Evolutionary conservation across 2,113 vertebrate species (phyloP), one percentile per base, ranked within the genome.

Genomic region (Danio rerio): DNA sequence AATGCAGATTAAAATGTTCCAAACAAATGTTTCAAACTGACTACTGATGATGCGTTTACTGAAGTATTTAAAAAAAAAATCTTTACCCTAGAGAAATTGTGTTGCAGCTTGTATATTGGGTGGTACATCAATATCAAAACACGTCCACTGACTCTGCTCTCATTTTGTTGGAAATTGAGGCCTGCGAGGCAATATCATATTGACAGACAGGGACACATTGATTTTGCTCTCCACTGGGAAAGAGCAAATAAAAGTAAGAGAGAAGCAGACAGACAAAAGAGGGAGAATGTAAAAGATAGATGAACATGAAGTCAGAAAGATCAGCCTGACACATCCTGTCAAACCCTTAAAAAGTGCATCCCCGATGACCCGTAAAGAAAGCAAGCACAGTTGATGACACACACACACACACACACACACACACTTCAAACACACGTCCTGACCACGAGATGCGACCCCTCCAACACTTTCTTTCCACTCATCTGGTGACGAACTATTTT

Each of bases 401-500:
- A 79, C 86, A 89, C 87, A 31, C 5, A 83, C 89, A 89, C 76
- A 79, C 86, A 89, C 87, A 31, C 5, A 53, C 47, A 52, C 58
- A 78, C 75, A 78, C 21, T 84, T 90, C 84, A 87, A 86, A 83
- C 84, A 77, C 83, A 65, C 72, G 83, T 86, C 5, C 87, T 78
- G 86, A 43, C 87, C 78, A 87, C 87, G 87, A 73, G 84, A 81
- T 85, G 55, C 80, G 87, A 87, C 74, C 89, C 71, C 56, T 84
- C 86, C 85, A 88, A 90, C 88, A 90, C 86, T 85, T 91, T 90
- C 88, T 84, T n/a, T 86, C 86, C 86, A 84, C 84, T 82, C 82
- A 89, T 92, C 90, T 88, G 83, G 86, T 91, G 88, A 90, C 91
- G 88, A 88, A 85, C 21, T 94, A 93, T 94, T 93, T 90, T 92